Evolutionary conservation across 2,888 invertebrate species (phyloP), one percentile per base, ranked within the genome.

Genomic region (Eupithecia pulchellata): DNA sequence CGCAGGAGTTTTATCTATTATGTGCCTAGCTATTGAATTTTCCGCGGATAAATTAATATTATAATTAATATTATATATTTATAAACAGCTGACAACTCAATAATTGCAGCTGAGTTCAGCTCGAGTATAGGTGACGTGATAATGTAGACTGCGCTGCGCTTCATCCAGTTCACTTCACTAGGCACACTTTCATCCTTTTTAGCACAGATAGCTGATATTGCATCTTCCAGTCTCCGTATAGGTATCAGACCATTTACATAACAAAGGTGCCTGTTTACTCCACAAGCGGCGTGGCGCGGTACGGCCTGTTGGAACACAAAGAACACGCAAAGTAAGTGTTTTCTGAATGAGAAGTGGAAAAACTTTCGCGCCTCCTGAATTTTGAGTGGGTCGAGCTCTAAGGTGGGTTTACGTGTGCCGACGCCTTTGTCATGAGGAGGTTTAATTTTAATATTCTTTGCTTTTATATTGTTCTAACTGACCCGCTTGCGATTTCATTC

Each of bases 221-320:
- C 60, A 69, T 14, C 62, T 70, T 42, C 29, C 39, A 42, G 42
- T 1, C 27, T 29, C 61, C 52, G 47, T 29, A 61, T 57, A 63
- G 60, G 39, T 64, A 32, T 52, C 27, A 66, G 62, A 72, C 29
- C 58, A 74, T 77, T 75, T 75, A 66, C 77, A 77, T 77, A 69
- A 74, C 74, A 75, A 75, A 69, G 70, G 61, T 71, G 57, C 62
- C 66, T 74, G 77, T 77, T 73, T 75, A 76, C 73, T 42, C 58
- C 42, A 57, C 57, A 58, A 62, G 70, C 36, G 42, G 42, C 42
- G 47, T 30, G 25, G 47, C 34, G 25, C 42, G 47, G 42, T 30
- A 58, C 34, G 25, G 39, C 58, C 62, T 70, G 58, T 34, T 58
- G 32, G 65, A 30, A 52, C 39, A 57, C 70, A 66, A 66, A 64